These are phyloP conservation scores for Cheilosia variabilis DNA, from an alignment of 2,888 invertebrate species.

Conservation along the genomic window DNA sequence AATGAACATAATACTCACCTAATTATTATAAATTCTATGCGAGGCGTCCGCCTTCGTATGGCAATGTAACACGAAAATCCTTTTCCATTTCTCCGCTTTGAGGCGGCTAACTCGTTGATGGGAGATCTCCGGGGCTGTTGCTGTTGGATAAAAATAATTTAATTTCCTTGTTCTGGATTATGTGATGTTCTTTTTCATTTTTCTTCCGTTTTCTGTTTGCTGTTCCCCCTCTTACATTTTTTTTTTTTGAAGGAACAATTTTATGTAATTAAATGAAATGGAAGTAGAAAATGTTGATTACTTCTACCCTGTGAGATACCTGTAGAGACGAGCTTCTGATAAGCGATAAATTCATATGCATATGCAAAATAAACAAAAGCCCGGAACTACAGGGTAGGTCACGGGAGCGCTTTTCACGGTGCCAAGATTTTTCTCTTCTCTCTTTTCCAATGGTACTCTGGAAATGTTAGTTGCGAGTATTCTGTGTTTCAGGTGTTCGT, in stretches of 20 bases:
- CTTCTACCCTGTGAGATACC: slow-evolving; percentile 97
- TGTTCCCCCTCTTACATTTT: neutral
- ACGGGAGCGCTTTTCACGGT: slow-evolving; percentile 88
- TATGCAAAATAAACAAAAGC: slow-evolving; percentile 94
- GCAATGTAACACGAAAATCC: slow-evolving; percentile 63
- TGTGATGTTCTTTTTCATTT: slow-evolving; percentile 17
- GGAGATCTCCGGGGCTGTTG: slow-evolving; percentile 3
- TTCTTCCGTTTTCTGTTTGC: neutral
- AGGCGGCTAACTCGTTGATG: neutral
- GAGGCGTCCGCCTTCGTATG: slow-evolving; percentile 27
- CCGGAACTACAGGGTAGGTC: slow-evolving; percentile 99
- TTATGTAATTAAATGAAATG: slow-evolving; percentile 32
- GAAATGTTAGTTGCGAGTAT: neutral
- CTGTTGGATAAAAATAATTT: slow-evolving; percentile 56
- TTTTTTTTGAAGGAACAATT: slow-evolving; percentile 29
- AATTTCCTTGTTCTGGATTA: slow-evolving; percentile 55
- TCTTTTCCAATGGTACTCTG: slow-evolving; percentile 12
- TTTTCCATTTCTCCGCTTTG: slow-evolving; percentile 46
- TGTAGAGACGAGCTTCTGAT: slow-evolving; percentile 99
- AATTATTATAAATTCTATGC: slow-evolving; percentile 38
- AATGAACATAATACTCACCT: slow-evolving; percentile 61
- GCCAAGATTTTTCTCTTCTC: slow-evolving; percentile 24
- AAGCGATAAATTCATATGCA: slow-evolving; percentile 80
- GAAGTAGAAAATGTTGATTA: slow-evolving; percentile 79
- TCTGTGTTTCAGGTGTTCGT: too few species aligned